Evolutionary conservation across 2,113 vertebrate species (phyloP).

Genomic region (Cynocephalus volans): DNA sequence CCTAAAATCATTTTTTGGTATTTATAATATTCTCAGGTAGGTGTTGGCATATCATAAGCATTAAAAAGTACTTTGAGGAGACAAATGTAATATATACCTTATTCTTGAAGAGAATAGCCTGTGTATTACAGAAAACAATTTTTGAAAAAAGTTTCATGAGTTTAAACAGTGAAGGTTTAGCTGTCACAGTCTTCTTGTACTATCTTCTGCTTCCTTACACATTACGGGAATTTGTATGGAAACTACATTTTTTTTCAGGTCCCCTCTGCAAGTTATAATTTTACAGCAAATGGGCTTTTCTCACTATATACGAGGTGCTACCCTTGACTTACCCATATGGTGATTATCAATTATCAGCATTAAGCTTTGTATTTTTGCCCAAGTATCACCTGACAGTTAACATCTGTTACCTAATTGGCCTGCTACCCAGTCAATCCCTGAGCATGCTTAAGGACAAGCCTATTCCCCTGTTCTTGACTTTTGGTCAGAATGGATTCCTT

Average conservation of each 20-base stretch:
- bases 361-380: background rate
- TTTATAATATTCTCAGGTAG: background rate
- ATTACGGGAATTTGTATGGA: background rate
- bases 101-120: background rate
- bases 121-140: constrained; percentile 17
- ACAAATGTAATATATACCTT: background rate
- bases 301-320: background rate
- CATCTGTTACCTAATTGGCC: background rate
- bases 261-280: background rate
- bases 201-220: background rate
- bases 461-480: background rate
- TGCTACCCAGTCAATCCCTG: background rate
- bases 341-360: background rate
- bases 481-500: background rate
- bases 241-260: background rate
- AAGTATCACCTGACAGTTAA: background rate
- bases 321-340: background rate
- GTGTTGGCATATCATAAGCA: background rate
- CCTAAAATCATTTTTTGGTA: constrained; percentile 14
- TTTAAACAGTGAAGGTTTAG: background rate
- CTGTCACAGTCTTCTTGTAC: background rate
- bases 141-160: background rate
- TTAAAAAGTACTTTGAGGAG: constrained; percentile 15
- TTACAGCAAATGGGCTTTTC: background rate
- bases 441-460: background rate